phyloP scores from a whole-genome alignment of 2,797 vertebrate species.

The Sciurus vulgaris region DNA sequence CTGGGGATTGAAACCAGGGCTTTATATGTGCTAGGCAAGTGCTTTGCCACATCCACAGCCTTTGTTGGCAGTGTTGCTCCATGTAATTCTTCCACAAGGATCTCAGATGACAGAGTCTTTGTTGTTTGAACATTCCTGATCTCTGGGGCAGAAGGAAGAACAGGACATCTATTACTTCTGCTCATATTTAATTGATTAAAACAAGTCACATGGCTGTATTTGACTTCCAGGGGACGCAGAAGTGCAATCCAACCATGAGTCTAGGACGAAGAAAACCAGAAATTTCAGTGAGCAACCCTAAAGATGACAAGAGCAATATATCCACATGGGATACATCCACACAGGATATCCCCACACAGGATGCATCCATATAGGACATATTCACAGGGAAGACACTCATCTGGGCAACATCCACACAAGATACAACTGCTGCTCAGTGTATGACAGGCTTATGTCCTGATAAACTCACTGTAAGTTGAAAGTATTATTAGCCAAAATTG shows the following conservation, averaged over 20 bases:
- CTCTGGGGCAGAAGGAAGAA: background rate
- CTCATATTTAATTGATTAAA: background rate
- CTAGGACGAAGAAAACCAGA: background rate
- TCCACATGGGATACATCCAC: too few relatives aligned
- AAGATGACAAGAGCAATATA: background rate
- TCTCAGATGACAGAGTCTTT: background rate
- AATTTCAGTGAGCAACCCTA: background rate
- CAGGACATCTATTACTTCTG: background rate
- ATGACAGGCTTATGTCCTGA: background rate
- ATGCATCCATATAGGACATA: too few relatives aligned
- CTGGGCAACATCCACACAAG: background rate
- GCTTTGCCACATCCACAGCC: background rate
- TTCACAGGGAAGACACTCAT: too few relatives aligned
- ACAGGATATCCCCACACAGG: fast-evolving
- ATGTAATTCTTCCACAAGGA: background rate
- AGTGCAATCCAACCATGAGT: background rate
- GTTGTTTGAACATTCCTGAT: background rate
- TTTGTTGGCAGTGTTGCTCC: background rate
- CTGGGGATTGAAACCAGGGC: background rate
- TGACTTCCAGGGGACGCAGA: background rate
- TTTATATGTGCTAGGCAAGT: background rate
- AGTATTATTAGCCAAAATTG: background rate
- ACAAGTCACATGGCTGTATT: background rate
- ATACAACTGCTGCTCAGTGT: background rate
- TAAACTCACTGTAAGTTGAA: background rate